Evolutionary conservation across 2,888 invertebrate genomes (phyloP).

Genomic region (Euzophera pinguis): DNA sequence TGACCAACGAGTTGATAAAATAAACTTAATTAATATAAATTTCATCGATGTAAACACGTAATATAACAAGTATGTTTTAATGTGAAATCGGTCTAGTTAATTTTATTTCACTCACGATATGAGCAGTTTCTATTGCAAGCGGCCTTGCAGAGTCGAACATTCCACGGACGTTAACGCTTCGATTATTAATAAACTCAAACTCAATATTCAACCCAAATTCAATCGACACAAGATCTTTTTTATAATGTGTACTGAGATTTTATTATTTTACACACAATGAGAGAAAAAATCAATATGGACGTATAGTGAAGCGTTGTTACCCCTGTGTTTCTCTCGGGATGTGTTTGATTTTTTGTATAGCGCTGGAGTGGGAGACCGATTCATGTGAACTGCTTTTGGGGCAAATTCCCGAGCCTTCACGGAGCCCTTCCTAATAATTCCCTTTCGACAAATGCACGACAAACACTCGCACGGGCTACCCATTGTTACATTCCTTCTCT

Average conservation of each 20-base stretch:
- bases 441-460: constrained; percentile 78
- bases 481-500: constrained; percentile 65
- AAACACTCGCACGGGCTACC: constrained; percentile 75
- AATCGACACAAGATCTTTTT: constrained; percentile 65
- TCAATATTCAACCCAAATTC: constrained; percentile 73
- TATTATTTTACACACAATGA: constrained; percentile 76
- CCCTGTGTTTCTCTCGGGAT: constrained; percentile 80
- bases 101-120: constrained; percentile 74
- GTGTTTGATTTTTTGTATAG: constrained; percentile 76
- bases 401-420: constrained; percentile 79
- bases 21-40: not conserved
- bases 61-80: constrained; percentile 43
- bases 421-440: constrained; percentile 78
- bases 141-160: constrained; percentile 76
- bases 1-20: not conserved
- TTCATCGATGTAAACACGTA: constrained; percentile 12
- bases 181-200: constrained; percentile 74
- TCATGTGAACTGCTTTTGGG: constrained; percentile 80
- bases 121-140: constrained; percentile 75
- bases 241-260: constrained; percentile 60
- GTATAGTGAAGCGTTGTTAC: constrained; percentile 75
- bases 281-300: constrained; percentile 77
- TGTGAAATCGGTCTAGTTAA: constrained; percentile 69
- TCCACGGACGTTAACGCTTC: constrained; percentile 74
- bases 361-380: constrained; percentile 74